Percentiles rank a stretch among this genome's conserved stretches.
These are phyloP conservation scores for Acrocephalus arundinaceus DNA, from an alignment of 2,113 vertebrate genomes.

Conservation along the genomic window DNA sequence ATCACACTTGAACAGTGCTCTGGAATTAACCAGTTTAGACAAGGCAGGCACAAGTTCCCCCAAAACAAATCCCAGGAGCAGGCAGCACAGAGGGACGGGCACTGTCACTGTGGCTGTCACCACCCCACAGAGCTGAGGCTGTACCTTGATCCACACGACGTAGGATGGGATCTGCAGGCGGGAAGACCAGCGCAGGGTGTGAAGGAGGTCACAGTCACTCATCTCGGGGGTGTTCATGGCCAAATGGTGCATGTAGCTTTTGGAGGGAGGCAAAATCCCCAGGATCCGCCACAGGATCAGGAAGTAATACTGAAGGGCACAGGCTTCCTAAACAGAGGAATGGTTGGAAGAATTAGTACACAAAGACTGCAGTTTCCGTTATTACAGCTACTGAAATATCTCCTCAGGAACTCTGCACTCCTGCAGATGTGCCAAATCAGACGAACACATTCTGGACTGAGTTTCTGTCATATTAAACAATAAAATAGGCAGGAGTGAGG, in stretches of 20 bases:
- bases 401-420: not conserved
- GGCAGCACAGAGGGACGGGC: fast-evolving
- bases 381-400: not conserved
- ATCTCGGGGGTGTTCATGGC: constrained; percentile 84
- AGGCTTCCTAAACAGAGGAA: constrained; percentile 85
- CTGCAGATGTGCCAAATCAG: not conserved
- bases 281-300: constrained; percentile 93
- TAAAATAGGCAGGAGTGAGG: not conserved
- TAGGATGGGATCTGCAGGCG: constrained; percentile 89
- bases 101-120: not conserved
- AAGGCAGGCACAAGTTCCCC: not conserved
- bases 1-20: not conserved
- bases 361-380: not conserved
- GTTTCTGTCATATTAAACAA: not conserved
- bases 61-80: not conserved
- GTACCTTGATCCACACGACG: constrained; percentile 92
- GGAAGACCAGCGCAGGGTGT: constrained; percentile 94
- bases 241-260: constrained; percentile 89
- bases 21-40: not conserved
- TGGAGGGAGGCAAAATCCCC: constrained; percentile 92
- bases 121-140: not conserved
- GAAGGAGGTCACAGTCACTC: constrained; percentile 93
- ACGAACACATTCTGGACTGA: not conserved
- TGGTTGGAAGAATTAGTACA: not conserved
- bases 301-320: constrained; percentile 97